These are phyloP conservation scores for Bungarus multicinctus DNA, from an alignment of 2,113 vertebrate genomes.

Conservation along the genomic window DNA sequence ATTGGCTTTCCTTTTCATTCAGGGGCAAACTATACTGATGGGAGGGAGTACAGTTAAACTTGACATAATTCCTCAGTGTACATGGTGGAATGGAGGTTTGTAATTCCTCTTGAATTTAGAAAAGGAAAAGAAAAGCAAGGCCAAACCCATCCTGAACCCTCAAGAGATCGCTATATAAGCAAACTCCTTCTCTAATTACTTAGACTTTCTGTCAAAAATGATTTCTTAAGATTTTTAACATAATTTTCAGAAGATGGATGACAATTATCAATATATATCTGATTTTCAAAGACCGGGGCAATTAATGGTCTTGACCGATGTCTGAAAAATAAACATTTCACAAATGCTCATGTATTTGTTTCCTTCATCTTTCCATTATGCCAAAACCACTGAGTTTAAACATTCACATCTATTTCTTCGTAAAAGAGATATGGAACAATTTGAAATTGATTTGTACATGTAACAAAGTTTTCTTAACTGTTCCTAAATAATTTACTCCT, in stretches of 20 bases:
- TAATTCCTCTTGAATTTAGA: background rate
- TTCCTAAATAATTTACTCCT: background rate
- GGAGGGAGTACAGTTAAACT: background rate
- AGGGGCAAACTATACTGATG: background rate
- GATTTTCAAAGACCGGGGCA: background rate
- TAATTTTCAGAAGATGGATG: slow-evolving; percentile 4
- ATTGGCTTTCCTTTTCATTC: background rate
- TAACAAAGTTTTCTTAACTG: background rate
- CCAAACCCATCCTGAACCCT: background rate
- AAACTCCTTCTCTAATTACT: background rate
- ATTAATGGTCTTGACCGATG: background rate
- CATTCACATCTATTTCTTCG: background rate
- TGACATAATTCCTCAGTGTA: background rate
- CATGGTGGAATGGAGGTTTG: background rate
- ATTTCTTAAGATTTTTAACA: background rate
- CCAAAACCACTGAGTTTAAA: background rate
- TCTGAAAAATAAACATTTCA: slow-evolving; percentile 3
- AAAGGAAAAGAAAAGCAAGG: background rate
- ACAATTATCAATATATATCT: slow-evolving; percentile 3
- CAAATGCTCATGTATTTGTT: slow-evolving; percentile 2
- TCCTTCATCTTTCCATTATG: background rate
- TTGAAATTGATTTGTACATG: background rate
- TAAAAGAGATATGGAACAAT: background rate
- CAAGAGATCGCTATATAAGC: background rate
- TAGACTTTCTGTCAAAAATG: background rate